A percentile compares a stretch with the other conserved stretches of the same genome.
These are phyloP conservation scores for Papilio polytes DNA, from an alignment of 1,140 invertebrate species.

Conservation along the genomic window DNA sequence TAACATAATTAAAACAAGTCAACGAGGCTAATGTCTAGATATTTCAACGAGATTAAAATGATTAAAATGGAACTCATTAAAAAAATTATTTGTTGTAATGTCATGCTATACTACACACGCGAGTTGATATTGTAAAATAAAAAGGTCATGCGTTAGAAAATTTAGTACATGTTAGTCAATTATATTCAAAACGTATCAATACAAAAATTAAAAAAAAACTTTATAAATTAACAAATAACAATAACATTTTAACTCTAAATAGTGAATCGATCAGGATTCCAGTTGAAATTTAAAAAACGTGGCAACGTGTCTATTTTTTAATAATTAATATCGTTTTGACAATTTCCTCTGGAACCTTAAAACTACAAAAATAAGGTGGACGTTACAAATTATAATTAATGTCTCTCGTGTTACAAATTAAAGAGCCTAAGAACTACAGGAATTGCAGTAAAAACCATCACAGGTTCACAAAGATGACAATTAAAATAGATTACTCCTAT, in stretches of 20 bases:
- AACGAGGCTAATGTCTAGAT: slow-evolving; percentile 62
- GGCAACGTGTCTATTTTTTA: slow-evolving; percentile 55
- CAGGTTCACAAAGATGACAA: slow-evolving; percentile 43
- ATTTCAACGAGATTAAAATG: slow-evolving; percentile 45
- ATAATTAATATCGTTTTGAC: slow-evolving; percentile 64
- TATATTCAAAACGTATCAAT: slow-evolving; percentile 68
- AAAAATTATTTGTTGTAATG: slow-evolving; percentile 57
- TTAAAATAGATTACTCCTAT: slow-evolving; percentile 45
- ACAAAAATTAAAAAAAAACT: slow-evolving; percentile 42
- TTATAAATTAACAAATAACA: slow-evolving; percentile 49
- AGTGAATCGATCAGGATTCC: slow-evolving; percentile 59
- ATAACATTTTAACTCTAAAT: slow-evolving; percentile 46
- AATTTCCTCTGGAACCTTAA: slow-evolving; percentile 65
- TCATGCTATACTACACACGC: slow-evolving; percentile 71
- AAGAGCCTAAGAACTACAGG: slow-evolving; percentile 56
- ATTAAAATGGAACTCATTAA: slow-evolving; percentile 51
- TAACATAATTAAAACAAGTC: slow-evolving; percentile 67
- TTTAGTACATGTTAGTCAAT: slow-evolving; percentile 82
- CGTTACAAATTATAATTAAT: slow-evolving; percentile 43
- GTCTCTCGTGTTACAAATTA: slow-evolving; percentile 57
- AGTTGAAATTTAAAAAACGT: slow-evolving; percentile 72
- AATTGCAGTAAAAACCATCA: slow-evolving; percentile 68
- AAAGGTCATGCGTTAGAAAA: slow-evolving; percentile 80
- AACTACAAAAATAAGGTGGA: slow-evolving; percentile 44
- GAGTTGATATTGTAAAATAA: slow-evolving; percentile 76